Evolutionary conservation across 2,888 invertebrate species (phyloP).

Genomic region (Crossocerus cetratus): DNA sequence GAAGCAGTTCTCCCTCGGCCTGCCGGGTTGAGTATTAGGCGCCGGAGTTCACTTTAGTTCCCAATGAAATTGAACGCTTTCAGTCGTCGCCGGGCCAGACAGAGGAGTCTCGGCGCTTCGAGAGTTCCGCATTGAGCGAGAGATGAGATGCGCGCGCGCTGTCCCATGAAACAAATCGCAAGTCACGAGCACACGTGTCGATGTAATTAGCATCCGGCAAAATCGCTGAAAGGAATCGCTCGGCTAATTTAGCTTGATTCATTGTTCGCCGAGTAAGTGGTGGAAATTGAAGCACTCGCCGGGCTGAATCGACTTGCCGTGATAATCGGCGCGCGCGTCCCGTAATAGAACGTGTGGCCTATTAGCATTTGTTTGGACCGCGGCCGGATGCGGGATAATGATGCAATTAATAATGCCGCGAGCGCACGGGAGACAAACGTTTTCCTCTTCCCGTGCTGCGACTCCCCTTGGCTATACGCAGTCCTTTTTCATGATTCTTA

Average conservation of each 20-base stretch:
- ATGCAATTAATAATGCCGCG: slow-evolving; percentile 55
- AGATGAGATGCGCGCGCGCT: background rate
- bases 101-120: no score
- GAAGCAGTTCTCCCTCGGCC: background rate
- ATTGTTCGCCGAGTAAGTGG: background rate
- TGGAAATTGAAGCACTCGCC: slow-evolving; percentile 15
- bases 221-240: background rate
- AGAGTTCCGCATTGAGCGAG: no score
- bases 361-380: slow-evolving; percentile 52
- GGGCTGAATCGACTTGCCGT: slow-evolving; percentile 16
- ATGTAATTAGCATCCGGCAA: slow-evolving; percentile 1
- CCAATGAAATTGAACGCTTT: no score
- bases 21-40: no score
- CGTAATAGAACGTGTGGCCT: slow-evolving; percentile 32
- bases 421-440: slow-evolving; percentile 40
- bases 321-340: background rate
- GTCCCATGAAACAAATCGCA: slow-evolving; percentile 1
- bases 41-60: no score
- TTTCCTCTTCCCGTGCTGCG: slow-evolving; percentile 9
- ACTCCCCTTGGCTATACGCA: slow-evolving; percentile 12
- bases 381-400: slow-evolving; percentile 44
- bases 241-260: background rate
- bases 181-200: background rate
- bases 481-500: no score
- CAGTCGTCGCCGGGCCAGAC: no score